These are phyloP conservation scores for Anolis apletophallus DNA, from an alignment of 2,797 vertebrate genomes.

Conservation along the genomic window DNA sequence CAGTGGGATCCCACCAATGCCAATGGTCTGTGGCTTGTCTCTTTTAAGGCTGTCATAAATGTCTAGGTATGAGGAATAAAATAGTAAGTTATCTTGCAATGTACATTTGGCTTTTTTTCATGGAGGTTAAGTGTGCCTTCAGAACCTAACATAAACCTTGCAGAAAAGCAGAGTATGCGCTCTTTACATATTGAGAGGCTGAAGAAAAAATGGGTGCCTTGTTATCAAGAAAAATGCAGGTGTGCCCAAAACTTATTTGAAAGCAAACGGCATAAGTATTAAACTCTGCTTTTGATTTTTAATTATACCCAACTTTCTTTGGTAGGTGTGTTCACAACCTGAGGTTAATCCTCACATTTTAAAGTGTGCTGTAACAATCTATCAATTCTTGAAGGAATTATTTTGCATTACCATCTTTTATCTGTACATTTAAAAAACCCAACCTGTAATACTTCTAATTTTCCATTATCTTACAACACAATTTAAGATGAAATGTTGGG, in stretches of 20 bases:
- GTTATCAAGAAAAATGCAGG: too few relatives aligned
- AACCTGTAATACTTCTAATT: constrained; percentile 52
- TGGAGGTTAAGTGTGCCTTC: not conserved
- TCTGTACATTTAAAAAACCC: not conserved
- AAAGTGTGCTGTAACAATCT: not conserved
- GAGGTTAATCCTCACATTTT: not conserved
- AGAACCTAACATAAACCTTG: not conserved
- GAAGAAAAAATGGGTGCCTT: not conserved
- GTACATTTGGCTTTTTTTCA: too few relatives aligned
- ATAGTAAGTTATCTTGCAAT: not conserved
- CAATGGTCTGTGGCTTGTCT: not conserved
- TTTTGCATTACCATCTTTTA: constrained; percentile 45
- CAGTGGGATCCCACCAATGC: not conserved
- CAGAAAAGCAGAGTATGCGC: not conserved
- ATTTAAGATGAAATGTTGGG: not conserved
- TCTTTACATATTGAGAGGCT: too few relatives aligned
- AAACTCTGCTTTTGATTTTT: not conserved
- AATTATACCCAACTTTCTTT: not conserved
- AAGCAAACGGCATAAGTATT: not conserved
- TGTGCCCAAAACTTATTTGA: not conserved
- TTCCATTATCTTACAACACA: not conserved
- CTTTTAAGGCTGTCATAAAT: not conserved
- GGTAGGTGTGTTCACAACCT: not conserved
- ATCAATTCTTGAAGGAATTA: constrained; percentile 60
- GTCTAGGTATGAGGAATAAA: not conserved